Conservation (phyloP, 2,888 invertebrate species). For the Abrostola triplasia region DNA sequence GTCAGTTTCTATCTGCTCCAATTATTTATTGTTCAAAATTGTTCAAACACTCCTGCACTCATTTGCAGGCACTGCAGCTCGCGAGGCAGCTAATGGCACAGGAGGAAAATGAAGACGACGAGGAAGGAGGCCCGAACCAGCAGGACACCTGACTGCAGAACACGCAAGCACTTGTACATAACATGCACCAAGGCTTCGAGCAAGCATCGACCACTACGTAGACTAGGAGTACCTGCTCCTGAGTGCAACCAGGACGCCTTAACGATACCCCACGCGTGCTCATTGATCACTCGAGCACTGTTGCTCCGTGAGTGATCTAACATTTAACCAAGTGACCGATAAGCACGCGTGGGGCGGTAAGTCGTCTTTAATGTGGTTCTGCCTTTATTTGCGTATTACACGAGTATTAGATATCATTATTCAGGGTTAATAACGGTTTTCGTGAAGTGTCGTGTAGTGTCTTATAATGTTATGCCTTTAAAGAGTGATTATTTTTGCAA, state of each 20-base stretch:
- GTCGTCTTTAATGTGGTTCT: conserved; percentile 22
- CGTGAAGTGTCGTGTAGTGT: conserved; percentile 36
- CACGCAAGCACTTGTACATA: conserved; percentile 53
- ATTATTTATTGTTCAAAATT: not conserved
- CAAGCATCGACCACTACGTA: conserved; percentile 41
- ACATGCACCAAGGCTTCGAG: conserved; percentile 56
- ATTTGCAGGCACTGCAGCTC: conserved; percentile 94
- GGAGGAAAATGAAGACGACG: conserved; percentile 95
- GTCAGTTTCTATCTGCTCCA: not conserved
- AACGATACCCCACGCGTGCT: conserved; percentile 11
- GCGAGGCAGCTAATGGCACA: conserved; percentile 97
- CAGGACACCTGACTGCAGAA: conserved; percentile 74
- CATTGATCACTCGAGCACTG: not conserved
- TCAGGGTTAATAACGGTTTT: conserved; percentile 48
- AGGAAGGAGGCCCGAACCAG: conserved; percentile 69
- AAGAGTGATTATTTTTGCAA: conserved; percentile 25
- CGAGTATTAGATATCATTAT: conserved; percentile 40
- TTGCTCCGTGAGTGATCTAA: not conserved
- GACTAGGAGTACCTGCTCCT: conserved; percentile 22
- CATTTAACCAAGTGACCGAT: conserved; percentile 2
- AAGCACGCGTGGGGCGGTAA: conserved; percentile 2
- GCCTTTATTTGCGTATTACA: conserved; percentile 17
- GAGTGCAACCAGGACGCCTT: conserved; percentile 22
- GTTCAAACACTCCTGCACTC: not conserved
- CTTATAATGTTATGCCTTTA: conserved; percentile 45